A percentile compares a stretch with the other conserved stretches of the same genome.
Evolutionary conservation across 2,888 invertebrate genomes (phyloP).

Genomic region (Orchesella flavescens): DNA sequence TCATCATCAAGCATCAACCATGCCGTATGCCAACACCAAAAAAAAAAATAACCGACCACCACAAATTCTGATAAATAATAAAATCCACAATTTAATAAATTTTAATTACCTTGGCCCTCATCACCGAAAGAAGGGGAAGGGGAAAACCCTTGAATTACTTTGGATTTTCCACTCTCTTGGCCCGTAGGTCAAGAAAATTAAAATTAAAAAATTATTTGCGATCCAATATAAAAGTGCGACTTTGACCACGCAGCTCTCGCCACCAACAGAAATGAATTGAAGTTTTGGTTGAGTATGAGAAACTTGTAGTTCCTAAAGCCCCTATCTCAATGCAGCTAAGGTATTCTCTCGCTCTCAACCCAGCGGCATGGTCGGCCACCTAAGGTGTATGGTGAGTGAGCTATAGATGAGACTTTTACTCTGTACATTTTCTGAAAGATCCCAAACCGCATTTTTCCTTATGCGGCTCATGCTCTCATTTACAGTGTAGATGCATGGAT

Average conservation of each 20-base stretch:
- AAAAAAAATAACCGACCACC: not conserved
- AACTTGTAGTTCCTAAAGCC: not conserved
- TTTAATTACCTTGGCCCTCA: constrained; percentile 67
- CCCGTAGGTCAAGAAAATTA: constrained; percentile 52
- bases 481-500: too few species aligned
- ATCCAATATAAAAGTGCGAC: constrained; percentile 9
- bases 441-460: too few species aligned
- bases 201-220: constrained; percentile 24
- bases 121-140: constrained; percentile 40
- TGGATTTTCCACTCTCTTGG: constrained; percentile 46
- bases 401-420: too few species aligned
- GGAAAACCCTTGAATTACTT: constrained; percentile 6
- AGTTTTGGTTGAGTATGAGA: not conserved
- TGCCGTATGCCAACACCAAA: not conserved
- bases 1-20: not conserved
- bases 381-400: too few species aligned
- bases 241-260: constrained; percentile 42
- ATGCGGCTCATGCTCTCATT: too few species aligned
- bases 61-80: not conserved
- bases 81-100: too few species aligned
- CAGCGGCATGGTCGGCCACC: too few species aligned
- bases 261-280: constrained; percentile 37
- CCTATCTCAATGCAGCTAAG: not conserved
- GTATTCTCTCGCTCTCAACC: too few species aligned
- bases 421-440: too few species aligned